A percentile compares a stretch with the other conserved stretches of the same genome.
These are phyloP conservation scores for Nansenia antarctica DNA, from an alignment of 2,113 vertebrate species.

Conservation along the genomic window DNA sequence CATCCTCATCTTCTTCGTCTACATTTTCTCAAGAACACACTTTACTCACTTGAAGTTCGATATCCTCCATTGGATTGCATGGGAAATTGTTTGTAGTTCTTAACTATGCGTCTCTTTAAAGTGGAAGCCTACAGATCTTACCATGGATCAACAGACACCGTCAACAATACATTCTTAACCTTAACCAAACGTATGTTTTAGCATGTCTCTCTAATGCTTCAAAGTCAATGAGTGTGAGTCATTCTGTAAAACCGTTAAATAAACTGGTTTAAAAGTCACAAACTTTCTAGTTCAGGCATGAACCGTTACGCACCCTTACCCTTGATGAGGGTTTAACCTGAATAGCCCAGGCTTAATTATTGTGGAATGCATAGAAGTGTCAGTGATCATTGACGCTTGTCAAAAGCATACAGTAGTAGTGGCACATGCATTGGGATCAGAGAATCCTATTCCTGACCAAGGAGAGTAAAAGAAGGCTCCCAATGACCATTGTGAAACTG, in stretches of 20 bases:
- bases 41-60: neutral
- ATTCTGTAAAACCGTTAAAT: neutral
- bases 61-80: neutral
- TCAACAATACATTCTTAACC: neutral
- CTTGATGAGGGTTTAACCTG: too few relatives aligned
- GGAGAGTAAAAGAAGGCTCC: too few relatives aligned
- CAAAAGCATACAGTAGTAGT: too few relatives aligned
- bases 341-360: too few relatives aligned
- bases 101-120: too few relatives aligned
- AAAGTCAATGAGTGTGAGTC: neutral
- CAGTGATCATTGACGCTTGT: too few relatives aligned
- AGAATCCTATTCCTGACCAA: too few relatives aligned
- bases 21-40: constrained; percentile 19
- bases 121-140: neutral
- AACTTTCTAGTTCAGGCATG: constrained; percentile 23
- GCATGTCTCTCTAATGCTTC: neutral
- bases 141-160: neutral
- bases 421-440: too few relatives aligned
- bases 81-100: too few relatives aligned
- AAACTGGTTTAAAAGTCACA: constrained; percentile 3
- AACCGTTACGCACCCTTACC: neutral
- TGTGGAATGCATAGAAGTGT: too few relatives aligned
- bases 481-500: too few relatives aligned
- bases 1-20: neutral
- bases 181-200: neutral